Percentiles rank a stretch among this genome's conserved stretches.
phyloP scores from a whole-genome alignment of 2,888 invertebrate genomes.

The Cerceris ruficornis region DNA sequence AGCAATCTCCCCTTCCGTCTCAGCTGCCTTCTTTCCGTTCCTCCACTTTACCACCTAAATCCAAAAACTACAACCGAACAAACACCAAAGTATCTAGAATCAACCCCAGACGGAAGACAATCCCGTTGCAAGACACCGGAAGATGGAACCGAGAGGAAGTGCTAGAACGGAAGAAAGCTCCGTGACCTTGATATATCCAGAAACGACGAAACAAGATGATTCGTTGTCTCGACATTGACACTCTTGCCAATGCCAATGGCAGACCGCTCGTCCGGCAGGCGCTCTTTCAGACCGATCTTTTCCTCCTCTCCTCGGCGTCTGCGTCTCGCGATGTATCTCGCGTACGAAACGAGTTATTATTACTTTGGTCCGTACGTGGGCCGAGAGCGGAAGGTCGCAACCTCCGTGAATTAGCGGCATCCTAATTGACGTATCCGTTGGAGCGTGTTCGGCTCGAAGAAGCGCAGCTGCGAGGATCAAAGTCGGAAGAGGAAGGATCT shows the following conservation, averaged over 20 bases:
- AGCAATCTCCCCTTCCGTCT: too few relatives aligned
- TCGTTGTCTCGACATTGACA: conserved; percentile 60
- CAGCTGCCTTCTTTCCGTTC: too few relatives aligned
- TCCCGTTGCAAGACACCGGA: too few relatives aligned
- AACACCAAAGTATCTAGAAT: too few relatives aligned
- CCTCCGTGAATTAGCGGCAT: conserved; percentile 65
- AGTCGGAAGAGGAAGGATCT: conserved; percentile 34
- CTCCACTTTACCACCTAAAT: too few relatives aligned
- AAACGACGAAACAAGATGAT: conserved; percentile 31
- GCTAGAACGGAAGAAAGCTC: not conserved
- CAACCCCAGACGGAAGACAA: too few relatives aligned
- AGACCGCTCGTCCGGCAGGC: conserved; percentile 4
- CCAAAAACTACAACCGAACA: too few relatives aligned
- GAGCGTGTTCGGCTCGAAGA: conserved; percentile 32
- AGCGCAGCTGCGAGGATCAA: conserved; percentile 37
- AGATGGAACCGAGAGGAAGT: not conserved
- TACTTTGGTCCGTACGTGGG: conserved; percentile 33
- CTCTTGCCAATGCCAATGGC: conserved; percentile 55
- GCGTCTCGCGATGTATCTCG: conserved; percentile 20
- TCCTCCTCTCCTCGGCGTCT: not conserved
- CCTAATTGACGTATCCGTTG: conserved; percentile 70
- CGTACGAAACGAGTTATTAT: conserved; percentile 42
- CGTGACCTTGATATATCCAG: conserved; percentile 38
- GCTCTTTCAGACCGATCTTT: conserved; percentile 22
- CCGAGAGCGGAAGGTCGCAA: conserved; percentile 65